Percentiles rank a stretch among this genome's conserved stretches.
phyloP scores from a whole-genome alignment of 2,113 vertebrate species.

The Mirounga angustirostris region DNA sequence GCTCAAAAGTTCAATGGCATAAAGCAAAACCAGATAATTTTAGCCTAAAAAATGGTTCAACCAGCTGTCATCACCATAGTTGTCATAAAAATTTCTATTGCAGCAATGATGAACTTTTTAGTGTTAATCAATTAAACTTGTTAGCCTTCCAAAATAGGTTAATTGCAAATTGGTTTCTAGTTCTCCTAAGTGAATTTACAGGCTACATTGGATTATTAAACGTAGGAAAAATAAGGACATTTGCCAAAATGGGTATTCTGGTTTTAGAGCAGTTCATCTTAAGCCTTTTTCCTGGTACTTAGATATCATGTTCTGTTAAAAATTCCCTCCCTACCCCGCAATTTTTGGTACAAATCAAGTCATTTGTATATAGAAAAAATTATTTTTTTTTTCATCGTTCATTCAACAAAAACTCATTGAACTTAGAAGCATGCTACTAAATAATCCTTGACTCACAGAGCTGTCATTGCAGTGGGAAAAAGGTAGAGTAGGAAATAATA shows the following conservation, averaged over 20 bases:
- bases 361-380: not conserved
- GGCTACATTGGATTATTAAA: not conserved
- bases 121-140: conserved; percentile 27
- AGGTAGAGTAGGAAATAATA: not conserved
- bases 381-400: not conserved
- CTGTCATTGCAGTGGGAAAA: not conserved
- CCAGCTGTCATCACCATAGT: not conserved
- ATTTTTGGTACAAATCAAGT: not conserved
- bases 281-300: not conserved
- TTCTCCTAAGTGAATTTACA: conserved; percentile 40
- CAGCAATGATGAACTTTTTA: conserved; percentile 17
- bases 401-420: not conserved
- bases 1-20: conserved; percentile 8
- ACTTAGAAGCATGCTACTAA: not conserved
- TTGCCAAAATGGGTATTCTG: not conserved
- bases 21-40: conserved; percentile 16
- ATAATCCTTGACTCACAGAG: not conserved
- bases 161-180: conserved; percentile 25
- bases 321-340: not conserved
- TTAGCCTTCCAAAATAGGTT: not conserved
- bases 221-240: conserved; percentile 32
- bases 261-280: not conserved
- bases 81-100: conserved; percentile 13
- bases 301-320: conserved; percentile 33
- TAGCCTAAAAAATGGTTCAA: not conserved